Evolutionary conservation across 1,140 invertebrate genomes (phyloP).

Genomic region (Meloidogyne floridensis): DNA sequence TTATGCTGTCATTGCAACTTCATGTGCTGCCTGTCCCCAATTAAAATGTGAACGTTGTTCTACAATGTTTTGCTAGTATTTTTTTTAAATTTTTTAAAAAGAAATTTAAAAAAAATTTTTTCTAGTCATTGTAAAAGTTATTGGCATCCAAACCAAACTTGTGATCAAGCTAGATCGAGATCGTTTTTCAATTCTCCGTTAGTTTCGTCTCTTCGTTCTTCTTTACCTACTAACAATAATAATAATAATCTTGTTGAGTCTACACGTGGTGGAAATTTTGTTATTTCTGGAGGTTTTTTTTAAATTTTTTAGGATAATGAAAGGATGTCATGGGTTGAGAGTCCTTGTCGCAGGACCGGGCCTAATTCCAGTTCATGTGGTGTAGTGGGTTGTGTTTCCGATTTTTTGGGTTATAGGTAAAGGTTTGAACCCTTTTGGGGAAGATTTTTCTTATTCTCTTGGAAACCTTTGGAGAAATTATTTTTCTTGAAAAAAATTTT

Average conservation of each 20-base stretch:
- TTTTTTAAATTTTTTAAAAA: background rate
- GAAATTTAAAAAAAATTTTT: conserved; percentile 73
- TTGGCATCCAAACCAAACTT: conserved; percentile 96
- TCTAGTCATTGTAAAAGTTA: conserved; percentile 74
- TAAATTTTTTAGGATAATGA: background rate
- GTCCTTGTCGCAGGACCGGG: no score
- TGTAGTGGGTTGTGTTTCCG: no score
- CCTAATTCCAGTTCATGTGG: no score
- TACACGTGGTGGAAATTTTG: background rate
- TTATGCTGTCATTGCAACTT: conserved; percentile 89
- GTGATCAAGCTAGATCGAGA: conserved; percentile 72
- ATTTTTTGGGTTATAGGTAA: no score
- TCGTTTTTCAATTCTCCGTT: background rate
- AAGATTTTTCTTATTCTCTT: no score
- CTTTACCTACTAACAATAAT: background rate
- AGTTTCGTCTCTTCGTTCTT: conserved; percentile 67
- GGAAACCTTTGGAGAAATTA: no score
- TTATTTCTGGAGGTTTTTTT: background rate
- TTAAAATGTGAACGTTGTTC: conserved; percentile 87
- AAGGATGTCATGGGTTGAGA: no score
- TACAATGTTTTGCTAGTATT: conserved; percentile 84
- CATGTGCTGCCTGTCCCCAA: conserved; percentile 93
- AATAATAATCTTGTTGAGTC: background rate
- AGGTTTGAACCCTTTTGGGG: no score
- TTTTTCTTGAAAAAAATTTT: conserved; percentile 46